Evolutionary conservation across 1,140 invertebrate species (phyloP).

Genomic region (Rhyacophila brunnea): DNA sequence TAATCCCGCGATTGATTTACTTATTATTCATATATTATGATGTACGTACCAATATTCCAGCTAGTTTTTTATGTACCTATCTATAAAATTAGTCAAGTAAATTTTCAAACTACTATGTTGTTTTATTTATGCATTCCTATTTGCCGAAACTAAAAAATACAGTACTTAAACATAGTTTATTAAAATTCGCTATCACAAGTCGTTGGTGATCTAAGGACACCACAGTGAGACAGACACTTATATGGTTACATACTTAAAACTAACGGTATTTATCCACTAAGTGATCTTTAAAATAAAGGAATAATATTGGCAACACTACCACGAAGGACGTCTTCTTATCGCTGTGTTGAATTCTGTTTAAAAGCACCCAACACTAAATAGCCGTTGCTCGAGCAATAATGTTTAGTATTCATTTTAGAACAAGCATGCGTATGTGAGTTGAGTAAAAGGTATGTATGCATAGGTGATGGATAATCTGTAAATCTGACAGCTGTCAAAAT

Average conservation of each 20-base stretch:
- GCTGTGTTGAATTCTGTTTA: no score
- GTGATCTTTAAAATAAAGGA: no score
- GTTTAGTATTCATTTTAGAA: no score
- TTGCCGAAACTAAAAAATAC: background rate
- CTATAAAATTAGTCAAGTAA: background rate
- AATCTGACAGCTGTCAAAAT: no score
- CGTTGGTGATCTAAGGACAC: constrained; percentile 17
- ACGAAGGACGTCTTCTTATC: no score
- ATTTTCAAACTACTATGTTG: background rate
- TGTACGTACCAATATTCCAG: background rate
- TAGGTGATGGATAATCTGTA: no score
- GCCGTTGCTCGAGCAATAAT: no score
- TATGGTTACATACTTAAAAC: constrained; percentile 10
- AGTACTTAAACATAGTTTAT: constrained; percentile 13
- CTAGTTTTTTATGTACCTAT: no score
- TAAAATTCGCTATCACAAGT: constrained; percentile 22
- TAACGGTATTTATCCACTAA: background rate
- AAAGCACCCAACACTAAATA: no score
- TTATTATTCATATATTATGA: background rate
- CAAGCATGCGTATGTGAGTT: no score
- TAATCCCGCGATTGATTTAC: background rate
- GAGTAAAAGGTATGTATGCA: no score
- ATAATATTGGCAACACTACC: no score
- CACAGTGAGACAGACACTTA: constrained; percentile 12
- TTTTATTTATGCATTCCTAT: background rate